phyloP scores from a whole-genome alignment of 2,113 vertebrate genomes.

The Clarias magur region DNA sequence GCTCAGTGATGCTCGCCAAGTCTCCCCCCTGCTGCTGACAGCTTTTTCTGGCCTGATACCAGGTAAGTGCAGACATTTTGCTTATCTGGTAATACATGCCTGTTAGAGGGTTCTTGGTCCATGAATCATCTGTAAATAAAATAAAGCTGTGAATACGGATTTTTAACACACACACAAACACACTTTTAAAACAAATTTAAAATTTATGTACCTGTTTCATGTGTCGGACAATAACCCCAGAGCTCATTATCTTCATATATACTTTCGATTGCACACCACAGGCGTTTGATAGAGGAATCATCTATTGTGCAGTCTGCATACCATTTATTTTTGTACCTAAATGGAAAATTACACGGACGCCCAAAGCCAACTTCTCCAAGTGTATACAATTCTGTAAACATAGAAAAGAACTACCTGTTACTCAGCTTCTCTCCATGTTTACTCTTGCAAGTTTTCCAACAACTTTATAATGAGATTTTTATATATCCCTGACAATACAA shows the following conservation, averaged over 20 bases:
- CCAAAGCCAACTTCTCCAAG: conserved; percentile 84
- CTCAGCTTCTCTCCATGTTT: not conserved
- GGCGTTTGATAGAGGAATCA: conserved; percentile 71
- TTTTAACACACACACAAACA: not conserved
- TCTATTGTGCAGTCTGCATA: conserved; percentile 80
- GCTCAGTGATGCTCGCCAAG: conserved; percentile 81
- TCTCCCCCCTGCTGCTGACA: conserved; percentile 85
- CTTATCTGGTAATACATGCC: conserved; percentile 85
- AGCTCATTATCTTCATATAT: conserved; percentile 73
- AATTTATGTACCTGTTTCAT: conserved; percentile 73
- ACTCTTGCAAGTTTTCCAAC: not conserved
- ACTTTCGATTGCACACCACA: conserved; percentile 83
- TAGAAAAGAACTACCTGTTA: conserved; percentile 17
- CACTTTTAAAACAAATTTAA: too few species aligned
- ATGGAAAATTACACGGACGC: conserved; percentile 87
- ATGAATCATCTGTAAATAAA: conserved; percentile 54
- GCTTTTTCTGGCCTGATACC: conserved; percentile 87
- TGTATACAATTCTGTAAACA: conserved; percentile 79
- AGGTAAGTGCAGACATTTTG: conserved; percentile 77
- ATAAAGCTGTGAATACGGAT: not conserved
- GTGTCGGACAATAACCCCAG: conserved; percentile 84
- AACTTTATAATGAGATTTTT: not conserved
- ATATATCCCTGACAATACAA: too few species aligned
- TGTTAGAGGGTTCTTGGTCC: conserved; percentile 79
- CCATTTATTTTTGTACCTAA: conserved; percentile 82